These are phyloP conservation scores for Brachymystax lenok DNA, from an alignment of 2,797 vertebrate genomes.

Conservation along the genomic window DNA sequence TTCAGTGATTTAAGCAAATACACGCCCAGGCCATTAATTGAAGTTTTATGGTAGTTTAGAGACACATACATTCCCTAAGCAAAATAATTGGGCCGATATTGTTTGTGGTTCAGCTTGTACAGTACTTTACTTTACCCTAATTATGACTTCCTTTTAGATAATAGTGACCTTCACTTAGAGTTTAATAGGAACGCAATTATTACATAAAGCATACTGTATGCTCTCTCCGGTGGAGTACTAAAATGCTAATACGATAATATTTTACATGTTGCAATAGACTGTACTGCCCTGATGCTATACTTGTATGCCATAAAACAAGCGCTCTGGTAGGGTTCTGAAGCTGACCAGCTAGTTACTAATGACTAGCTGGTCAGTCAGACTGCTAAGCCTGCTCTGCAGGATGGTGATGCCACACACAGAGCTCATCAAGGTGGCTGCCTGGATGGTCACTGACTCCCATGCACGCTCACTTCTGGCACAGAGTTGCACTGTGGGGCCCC, in stretches of 20 bases:
- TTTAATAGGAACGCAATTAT: not conserved
- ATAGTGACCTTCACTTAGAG: not conserved
- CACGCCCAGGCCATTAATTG: not conserved
- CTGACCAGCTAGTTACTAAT: too few species aligned
- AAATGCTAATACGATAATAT: not conserved
- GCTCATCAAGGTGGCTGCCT: slow-evolving; percentile 57
- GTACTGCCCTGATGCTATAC: not conserved
- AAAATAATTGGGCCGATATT: not conserved
- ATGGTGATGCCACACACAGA: slow-evolving; percentile 37
- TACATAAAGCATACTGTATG: not conserved
- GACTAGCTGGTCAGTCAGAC: slow-evolving; percentile 51
- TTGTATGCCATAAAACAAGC: not conserved
- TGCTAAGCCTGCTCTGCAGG: slow-evolving; percentile 42
- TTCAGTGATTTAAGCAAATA: too few species aligned
- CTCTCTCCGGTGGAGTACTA: not conserved
- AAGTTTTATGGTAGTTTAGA: not conserved
- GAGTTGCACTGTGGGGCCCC: not conserved
- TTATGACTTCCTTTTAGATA: not conserved
- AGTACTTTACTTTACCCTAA: not conserved
- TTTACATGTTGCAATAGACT: not conserved
- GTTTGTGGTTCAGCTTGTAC: not conserved
- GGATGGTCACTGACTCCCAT: slow-evolving; percentile 32
- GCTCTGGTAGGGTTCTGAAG: not conserved
- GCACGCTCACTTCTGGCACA: not conserved
- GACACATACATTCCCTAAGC: not conserved